A percentile compares a stretch with the other conserved stretches of the same genome.
These are phyloP conservation scores for Eucidaris tribuloides DNA, from an alignment of 35 echinoderm and acorn worm genomes.

Conservation along the genomic window DNA sequence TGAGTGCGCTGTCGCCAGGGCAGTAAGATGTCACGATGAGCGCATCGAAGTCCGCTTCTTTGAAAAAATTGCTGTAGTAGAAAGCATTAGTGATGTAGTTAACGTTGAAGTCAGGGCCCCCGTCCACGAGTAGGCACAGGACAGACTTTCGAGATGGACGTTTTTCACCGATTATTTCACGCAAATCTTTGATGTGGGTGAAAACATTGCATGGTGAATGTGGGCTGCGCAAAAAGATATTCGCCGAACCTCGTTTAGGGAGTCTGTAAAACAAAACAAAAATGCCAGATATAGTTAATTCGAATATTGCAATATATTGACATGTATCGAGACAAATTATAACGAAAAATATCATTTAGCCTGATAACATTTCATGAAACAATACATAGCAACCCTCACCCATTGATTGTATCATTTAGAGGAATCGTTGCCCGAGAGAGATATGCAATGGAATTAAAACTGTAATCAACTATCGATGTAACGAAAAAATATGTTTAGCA, in stretches of 20 bases:
- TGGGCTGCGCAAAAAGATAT: constrained; percentile 11
- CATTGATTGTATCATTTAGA: no score
- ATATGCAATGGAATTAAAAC: no score
- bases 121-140: neutral
- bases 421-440: no score
- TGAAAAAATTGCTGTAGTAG: constrained; percentile 30
- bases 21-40: constrained; percentile 34
- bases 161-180: neutral
- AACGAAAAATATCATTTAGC: no score
- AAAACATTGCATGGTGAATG: constrained; percentile 23
- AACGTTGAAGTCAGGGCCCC: constrained; percentile 55
- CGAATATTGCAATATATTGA: no score
- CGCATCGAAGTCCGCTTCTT: neutral
- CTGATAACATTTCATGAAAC: no score
- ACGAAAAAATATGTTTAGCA: no score
- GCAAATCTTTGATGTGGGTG: constrained; percentile 39
- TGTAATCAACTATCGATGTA: no score
- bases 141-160: neutral
- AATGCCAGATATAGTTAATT: no score
- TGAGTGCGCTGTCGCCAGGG: constrained; percentile 21
- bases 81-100: constrained; percentile 37
- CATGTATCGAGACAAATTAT: no score
- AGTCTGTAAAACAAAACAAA: neutral
- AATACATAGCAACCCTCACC: no score
- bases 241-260: neutral